Percentiles rank a stretch among this genome's conserved stretches.
These are phyloP conservation scores for Lamellibrachia luymesi DNA, from an alignment of 1,140 invertebrate species.

Conservation along the genomic window DNA sequence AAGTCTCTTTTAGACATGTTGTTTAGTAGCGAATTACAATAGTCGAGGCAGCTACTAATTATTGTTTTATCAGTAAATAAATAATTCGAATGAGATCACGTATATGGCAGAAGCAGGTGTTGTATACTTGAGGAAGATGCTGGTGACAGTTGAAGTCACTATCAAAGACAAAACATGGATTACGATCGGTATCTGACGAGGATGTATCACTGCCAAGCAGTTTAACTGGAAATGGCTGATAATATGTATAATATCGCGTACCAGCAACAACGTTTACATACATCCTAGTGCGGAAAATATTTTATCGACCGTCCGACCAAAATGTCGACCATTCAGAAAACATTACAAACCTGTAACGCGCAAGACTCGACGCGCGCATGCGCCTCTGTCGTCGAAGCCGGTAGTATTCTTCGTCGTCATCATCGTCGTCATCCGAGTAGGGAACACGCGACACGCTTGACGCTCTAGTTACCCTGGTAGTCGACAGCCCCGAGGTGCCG, in stretches of 20 bases:
- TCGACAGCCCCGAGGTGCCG: too few species aligned
- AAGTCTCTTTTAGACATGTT: too few species aligned
- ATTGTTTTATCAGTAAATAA: too few species aligned
- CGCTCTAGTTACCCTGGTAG: not conserved
- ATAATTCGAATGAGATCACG: too few species aligned
- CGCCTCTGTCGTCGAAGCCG: not conserved
- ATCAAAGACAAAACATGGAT: too few species aligned
- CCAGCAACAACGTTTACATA: not conserved
- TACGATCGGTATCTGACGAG: too few species aligned
- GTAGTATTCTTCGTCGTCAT: not conserved
- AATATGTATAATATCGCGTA: not conserved
- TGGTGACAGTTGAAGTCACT: too few species aligned
- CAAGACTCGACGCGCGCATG: not conserved
- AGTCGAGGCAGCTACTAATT: too few species aligned
- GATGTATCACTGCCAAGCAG: too few species aligned
- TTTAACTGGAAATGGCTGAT: not conserved
- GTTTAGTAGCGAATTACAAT: too few species aligned
- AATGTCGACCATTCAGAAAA: not conserved
- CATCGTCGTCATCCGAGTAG: not conserved
- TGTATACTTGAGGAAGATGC: too few species aligned
- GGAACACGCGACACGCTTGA: not conserved
- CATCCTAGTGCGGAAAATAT: not conserved
- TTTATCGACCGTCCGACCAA: not conserved
- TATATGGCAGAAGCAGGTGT: too few species aligned
- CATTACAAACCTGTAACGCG: not conserved